Conservation (phyloP, 2,113 vertebrate genomes). For the Tenebrosternarchus preto region DNA sequence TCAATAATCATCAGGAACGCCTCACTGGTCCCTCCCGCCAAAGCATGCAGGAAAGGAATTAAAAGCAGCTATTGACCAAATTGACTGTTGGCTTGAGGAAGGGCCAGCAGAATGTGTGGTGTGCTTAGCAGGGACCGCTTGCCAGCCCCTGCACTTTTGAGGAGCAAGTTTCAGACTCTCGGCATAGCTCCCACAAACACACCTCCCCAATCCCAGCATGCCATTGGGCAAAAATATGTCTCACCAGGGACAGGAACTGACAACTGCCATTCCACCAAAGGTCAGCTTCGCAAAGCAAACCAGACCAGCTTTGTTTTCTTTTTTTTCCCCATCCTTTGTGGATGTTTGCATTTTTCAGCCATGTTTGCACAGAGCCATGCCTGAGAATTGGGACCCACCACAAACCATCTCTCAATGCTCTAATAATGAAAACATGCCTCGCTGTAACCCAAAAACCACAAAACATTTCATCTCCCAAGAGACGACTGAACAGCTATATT, state of each 20-base stretch:
- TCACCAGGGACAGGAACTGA: conserved; percentile 62
- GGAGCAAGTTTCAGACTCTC: conserved; percentile 62
- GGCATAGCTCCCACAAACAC: conserved; percentile 66
- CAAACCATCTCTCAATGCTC: conserved; percentile 26
- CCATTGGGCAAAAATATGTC: conserved; percentile 56
- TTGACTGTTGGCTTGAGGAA: conserved; percentile 55
- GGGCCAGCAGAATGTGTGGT: conserved; percentile 52
- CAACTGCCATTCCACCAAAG: conserved; percentile 57
- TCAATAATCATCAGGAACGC: conserved; percentile 18
- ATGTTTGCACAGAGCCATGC: conserved; percentile 20
- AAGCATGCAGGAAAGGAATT: conserved; percentile 43
- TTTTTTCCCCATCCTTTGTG: not conserved
- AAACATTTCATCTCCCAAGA: not conserved
- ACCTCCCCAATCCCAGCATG: conserved; percentile 68
- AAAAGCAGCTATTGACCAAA: conserved; percentile 62
- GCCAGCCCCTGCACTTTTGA: conserved; percentile 61
- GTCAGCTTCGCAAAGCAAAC: conserved; percentile 57
- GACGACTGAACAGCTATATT: not conserved
- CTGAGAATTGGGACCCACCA: conserved; percentile 25
- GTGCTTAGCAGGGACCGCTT: conserved; percentile 54
- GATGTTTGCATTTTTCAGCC: conserved; percentile 20
- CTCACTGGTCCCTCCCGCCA: conserved; percentile 22
- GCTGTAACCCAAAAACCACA: conserved; percentile 10
- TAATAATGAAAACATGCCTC: conserved; percentile 14
- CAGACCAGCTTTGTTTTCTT: conserved; percentile 29